Evolutionary conservation across 2,888 invertebrate species (phyloP).

Genomic region (Beris morrisii): DNA sequence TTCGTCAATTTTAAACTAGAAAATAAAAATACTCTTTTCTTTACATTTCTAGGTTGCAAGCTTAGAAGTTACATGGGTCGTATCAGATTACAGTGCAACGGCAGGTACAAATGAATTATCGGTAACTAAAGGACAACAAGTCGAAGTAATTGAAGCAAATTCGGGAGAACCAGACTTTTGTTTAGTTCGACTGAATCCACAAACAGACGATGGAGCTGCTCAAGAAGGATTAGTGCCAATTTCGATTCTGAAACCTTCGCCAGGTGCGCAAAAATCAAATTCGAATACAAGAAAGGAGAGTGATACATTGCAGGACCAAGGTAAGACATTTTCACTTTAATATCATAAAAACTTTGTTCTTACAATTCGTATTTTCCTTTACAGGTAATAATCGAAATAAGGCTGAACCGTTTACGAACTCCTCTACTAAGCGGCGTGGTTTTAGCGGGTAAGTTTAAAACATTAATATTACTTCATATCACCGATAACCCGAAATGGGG

Average conservation of each 20-base stretch:
- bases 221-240: constrained; percentile 82
- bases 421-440: constrained; percentile 80
- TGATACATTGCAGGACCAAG: constrained; percentile 53
- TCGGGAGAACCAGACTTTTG: constrained; percentile 70
- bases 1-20: no score
- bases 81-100: constrained; percentile 80
- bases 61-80: constrained; percentile 88
- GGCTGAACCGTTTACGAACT: constrained; percentile 64
- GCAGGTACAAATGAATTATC: constrained; percentile 76
- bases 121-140: constrained; percentile 89
- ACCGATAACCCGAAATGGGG: no score
- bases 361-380: constrained; percentile 60
- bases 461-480: no score
- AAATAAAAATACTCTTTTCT: constrained; percentile 4
- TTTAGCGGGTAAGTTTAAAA: constrained; percentile 76
- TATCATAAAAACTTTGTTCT: not conserved
- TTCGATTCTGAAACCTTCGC: constrained; percentile 75
- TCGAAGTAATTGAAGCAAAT: constrained; percentile 80
- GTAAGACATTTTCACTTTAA: constrained; percentile 41
- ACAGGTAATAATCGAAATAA: constrained; percentile 57
- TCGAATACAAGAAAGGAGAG: constrained; percentile 48
- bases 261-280: constrained; percentile 57
- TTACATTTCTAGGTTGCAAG: constrained; percentile 67
- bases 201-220: constrained; percentile 59
- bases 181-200: constrained; percentile 66